Evolutionary conservation across 2,797 vertebrate genomes (phyloP).

Genomic region (Ciconia nigra): DNA sequence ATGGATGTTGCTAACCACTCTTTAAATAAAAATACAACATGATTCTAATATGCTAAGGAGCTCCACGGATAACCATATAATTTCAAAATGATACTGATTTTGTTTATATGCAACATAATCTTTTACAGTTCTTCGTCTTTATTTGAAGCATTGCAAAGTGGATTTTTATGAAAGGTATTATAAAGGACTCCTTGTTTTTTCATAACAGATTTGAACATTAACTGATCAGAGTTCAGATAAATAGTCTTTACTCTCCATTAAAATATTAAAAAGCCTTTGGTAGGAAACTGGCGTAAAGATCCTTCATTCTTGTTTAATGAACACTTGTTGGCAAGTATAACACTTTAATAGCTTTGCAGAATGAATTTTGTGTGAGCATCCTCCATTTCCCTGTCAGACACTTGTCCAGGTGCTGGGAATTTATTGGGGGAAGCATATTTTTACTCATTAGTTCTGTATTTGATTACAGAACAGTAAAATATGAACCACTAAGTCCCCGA

Average conservation of each 20-base stretch:
- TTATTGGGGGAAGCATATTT: conserved; percentile 85
- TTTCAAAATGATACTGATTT: conserved; percentile 80
- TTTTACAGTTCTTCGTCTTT: conserved; percentile 80
- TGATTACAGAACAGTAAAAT: conserved; percentile 85
- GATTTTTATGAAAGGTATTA: conserved; percentile 85
- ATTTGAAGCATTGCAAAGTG: conserved; percentile 84
- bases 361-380: conserved; percentile 80
- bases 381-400: conserved; percentile 82
- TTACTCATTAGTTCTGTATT: conserved; percentile 86
- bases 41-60: conserved; percentile 72
- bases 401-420: conserved; percentile 84
- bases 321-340: conserved; percentile 84
- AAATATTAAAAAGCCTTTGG: conserved; percentile 85
- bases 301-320: conserved; percentile 84
- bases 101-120: conserved; percentile 81
- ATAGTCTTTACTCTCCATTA: conserved; percentile 85
- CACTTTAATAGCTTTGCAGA: conserved; percentile 83
- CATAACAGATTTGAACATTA: conserved; percentile 82
- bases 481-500: conserved; percentile 79
- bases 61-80: conserved; percentile 73
- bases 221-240: conserved; percentile 85
- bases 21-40: conserved; percentile 76
- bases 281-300: conserved; percentile 79
- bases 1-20: conserved; percentile 68
- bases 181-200: conserved; percentile 83